Base-by-base conservation (phyloP, 1,140 invertebrate genomes). In the Condylostylus longicornis region DNA sequence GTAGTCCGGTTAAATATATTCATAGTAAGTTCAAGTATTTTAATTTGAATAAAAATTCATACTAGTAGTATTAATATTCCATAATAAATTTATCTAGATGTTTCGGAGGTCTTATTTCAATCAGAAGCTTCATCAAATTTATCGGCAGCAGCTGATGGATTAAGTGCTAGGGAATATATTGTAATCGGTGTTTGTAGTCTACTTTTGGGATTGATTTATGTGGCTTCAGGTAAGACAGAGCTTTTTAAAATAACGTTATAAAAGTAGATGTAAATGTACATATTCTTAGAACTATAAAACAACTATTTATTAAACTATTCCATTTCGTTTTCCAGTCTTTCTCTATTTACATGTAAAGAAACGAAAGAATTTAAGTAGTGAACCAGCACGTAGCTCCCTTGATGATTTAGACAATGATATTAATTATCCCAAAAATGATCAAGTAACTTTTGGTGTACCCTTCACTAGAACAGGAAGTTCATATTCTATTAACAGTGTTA, bases 101-200 rank as follows among this genome's bases (percentile, higher is more conserved):
- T 82, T 15, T 75, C 77, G n/a, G 80, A 85, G 63, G 79, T 83
- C 1, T 69, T 71, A 19, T 84, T 84, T 47, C 69, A 77, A 18
- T 63, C 72, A 9, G 77, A 79, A 41, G 67, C 68, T n/a, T 70
- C 74, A 32, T 66, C 69, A 0, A 57, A 66, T 0, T 60, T 64
- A 29, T 54, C 64, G n/a, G 48, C 54, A 41, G 52, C 47, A 5
- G 48, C 46, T 8, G 54, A 66, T 33, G 70, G 74, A 33, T 63
- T 80, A 19, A 72, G 68, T 9, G 62, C 71, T 6, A 69, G 72
- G 1, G 82, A 87, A 54, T 85, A 84, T 44, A 68, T 84, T 1
- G 79, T 82, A 0, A 84, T 89, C 30, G 83, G 78, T 9, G 67
- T 85, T 8, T 82, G 79, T 43, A 80, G 81, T 2, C 64, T 85